A percentile compares a stretch with the other conserved stretches of the same genome.
Conservation (phyloP, 2,888 invertebrate genomes). For the Drosophila infuscata region DNA sequence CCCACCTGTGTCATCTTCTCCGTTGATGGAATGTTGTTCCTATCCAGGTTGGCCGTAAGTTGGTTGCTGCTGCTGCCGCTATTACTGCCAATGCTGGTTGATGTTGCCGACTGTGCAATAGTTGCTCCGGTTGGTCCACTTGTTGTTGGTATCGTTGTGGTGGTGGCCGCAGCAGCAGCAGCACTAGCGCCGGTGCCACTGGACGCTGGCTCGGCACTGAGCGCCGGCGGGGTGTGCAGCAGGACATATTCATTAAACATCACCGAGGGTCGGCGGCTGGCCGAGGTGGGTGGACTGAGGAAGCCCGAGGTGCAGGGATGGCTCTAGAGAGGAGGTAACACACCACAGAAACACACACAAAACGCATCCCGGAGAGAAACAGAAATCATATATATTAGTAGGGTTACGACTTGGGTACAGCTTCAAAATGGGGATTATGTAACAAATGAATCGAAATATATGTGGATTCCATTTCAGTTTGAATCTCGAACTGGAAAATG, state of each 20-base stretch:
- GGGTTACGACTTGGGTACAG: neutral
- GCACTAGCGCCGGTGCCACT: conserved; percentile 17
- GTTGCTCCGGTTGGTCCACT: conserved; percentile 14
- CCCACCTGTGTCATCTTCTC: conserved; percentile 96
- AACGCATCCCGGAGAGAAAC: neutral
- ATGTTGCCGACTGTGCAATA: conserved; percentile 23
- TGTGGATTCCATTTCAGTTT: neutral
- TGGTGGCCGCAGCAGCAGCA: conserved; percentile 21
- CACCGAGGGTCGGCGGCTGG: conserved; percentile 92
- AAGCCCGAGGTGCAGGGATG: conserved; percentile 89
- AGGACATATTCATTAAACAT: conserved; percentile 95
- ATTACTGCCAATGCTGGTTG: conserved; percentile 21
- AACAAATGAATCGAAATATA: neutral
- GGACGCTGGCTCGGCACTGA: conserved; percentile 74
- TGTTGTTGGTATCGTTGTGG: conserved; percentile 24
- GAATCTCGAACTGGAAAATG: neutral
- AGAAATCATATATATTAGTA: conserved; percentile 26
- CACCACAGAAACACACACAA: neutral
- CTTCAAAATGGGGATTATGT: neutral
- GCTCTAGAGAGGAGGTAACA: conserved; percentile 80
- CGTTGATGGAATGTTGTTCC: conserved; percentile 90
- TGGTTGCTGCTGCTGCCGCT: conserved; percentile 11
- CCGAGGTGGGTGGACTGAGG: conserved; percentile 89
- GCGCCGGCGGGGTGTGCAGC: conserved; percentile 87
- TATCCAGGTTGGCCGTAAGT: conserved; percentile 70